These are phyloP conservation scores for Anorthoa munda DNA, from an alignment of 2,888 invertebrate genomes.

Conservation along the genomic window DNA sequence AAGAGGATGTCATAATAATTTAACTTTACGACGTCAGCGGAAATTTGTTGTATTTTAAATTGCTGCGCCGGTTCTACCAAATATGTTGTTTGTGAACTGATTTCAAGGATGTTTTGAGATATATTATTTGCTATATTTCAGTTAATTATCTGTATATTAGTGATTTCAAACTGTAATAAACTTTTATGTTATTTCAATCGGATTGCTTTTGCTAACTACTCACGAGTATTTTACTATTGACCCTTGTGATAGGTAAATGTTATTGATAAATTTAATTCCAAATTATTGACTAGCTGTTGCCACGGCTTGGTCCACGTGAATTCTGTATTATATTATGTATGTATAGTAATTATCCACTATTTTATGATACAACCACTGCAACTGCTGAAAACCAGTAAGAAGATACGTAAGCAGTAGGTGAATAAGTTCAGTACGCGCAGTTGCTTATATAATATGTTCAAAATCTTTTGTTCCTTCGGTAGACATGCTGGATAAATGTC, in stretches of 20 bases:
- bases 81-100: slow-evolving; percentile 7
- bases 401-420: no score
- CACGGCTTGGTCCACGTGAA: no score
- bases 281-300: no score
- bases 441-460: no score
- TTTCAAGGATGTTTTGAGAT: slow-evolving; percentile 44
- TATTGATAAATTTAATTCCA: not conserved
- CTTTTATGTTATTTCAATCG: slow-evolving; percentile 17
- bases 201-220: not conserved
- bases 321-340: no score
- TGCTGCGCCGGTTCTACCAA: slow-evolving; percentile 9
- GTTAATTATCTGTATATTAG: not conserved
- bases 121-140: slow-evolving; percentile 4
- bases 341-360: no score
- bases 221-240: not conserved
- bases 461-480: no score
- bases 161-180: slow-evolving; percentile 27
- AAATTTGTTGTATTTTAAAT: slow-evolving; percentile 21
- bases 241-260: not conserved
- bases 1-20: slow-evolving; percentile 79
- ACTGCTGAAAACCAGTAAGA: no score
- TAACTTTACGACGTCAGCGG: slow-evolving; percentile 45
- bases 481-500: no score
- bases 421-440: no score
- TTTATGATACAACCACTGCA: no score